Base-by-base conservation (phyloP, 37 sponge, comb jelly and placozoan species). In the Tethya wilhelma region DNA sequence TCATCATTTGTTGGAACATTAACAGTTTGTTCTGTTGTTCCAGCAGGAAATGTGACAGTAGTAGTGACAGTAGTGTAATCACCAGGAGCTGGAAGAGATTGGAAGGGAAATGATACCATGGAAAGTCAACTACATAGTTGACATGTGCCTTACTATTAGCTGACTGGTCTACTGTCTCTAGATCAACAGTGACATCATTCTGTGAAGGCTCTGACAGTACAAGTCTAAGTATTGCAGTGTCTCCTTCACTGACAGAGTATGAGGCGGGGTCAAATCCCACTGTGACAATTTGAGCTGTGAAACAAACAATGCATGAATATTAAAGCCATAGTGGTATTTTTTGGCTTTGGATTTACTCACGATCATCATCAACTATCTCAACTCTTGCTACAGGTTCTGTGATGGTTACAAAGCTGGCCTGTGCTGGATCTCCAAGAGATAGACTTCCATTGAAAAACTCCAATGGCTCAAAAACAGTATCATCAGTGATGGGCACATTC, bases 101-200 rank as follows among this genome's bases (percentile, higher is more conserved):
- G n/a, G n/a, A n/a, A n/a, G n/a, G n/a, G n/a, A n/a, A n/a, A n/a
- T n/a, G n/a, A n/a, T 3, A 19, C 9, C 44, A n/a, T n/a, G n/a
- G n/a, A 7, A 44, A 4, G 4, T 29, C 46, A 42, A 20, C 9
- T 68, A 11, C n/a, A n/a, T n/a, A n/a, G n/a, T n/a, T n/a, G n/a
- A 17, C 11, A 49, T 49, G 17, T 49, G 55, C 34, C 69, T 79
- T 29, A 87, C 88, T 39, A 38, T 2, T 44, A 17, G 88, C 88
- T 32, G 70, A 77, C n/a, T 79, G 73, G 71, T 82, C 84, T 40
- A 0, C 56, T 53, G 84, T 82, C 1, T 40, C 8, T 11, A 88
- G n/a, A 30, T 23, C 28, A 0, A 82, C 72, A 42, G 64, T 55
- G 43, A 74, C 69, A 56, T 30, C 28, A 2, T 46, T 28, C 2